phyloP scores from a whole-genome alignment of 1,140 invertebrate species.

The Achroia grisella region DNA sequence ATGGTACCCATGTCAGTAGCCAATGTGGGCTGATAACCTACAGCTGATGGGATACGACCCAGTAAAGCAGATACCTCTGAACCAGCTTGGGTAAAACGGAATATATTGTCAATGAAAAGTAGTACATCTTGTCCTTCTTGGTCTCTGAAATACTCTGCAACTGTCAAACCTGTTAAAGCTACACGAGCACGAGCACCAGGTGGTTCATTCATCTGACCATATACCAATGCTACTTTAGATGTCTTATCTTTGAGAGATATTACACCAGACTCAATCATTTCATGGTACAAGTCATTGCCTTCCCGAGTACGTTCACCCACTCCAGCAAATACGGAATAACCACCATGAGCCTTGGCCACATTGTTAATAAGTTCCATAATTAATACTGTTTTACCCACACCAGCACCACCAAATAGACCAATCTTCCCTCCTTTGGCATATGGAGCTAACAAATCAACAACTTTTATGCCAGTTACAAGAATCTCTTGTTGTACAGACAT shows the following conservation, averaged over 20 bases:
- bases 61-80: constrained; percentile 96
- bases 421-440: constrained; percentile 99
- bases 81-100: constrained; percentile 99
- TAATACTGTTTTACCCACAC: constrained; percentile 99
- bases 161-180: constrained; percentile 95
- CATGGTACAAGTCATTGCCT: constrained; percentile 99
- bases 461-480: constrained; percentile 98
- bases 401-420: constrained; percentile 98
- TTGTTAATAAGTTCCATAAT: constrained; percentile 96
- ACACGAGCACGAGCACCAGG: constrained; percentile 98
- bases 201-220: constrained; percentile 99
- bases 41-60: constrained; percentile 99
- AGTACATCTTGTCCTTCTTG: constrained; percentile 99
- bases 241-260: constrained; percentile 93
- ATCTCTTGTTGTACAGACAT: constrained; percentile 99
- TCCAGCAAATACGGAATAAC: constrained; percentile 99
- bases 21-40: constrained; percentile 98
- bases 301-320: constrained; percentile 99
- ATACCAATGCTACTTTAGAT: constrained; percentile 91
- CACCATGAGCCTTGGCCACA: constrained; percentile 97
- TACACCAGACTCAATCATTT: constrained; percentile 99
- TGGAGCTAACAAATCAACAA: constrained; percentile 97
- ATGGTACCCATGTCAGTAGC: constrained; percentile 99
- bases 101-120: constrained; percentile 99
- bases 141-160: constrained; percentile 99